These are phyloP conservation scores for Tipula unca DNA, from an alignment of 2,888 invertebrate species.

Conservation along the genomic window DNA sequence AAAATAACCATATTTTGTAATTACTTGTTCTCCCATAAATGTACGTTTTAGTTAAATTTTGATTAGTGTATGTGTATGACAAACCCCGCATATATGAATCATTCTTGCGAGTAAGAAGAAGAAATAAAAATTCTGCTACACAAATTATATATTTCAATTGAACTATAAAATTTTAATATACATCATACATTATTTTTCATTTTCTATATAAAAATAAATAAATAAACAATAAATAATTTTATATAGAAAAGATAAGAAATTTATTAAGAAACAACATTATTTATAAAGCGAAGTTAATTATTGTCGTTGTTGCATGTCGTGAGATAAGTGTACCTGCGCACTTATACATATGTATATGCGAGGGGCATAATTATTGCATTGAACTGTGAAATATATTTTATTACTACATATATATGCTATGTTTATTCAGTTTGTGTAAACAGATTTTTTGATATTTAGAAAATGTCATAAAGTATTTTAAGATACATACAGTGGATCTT, in stretches of 20 bases:
- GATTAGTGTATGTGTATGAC: background rate
- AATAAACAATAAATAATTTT: background rate
- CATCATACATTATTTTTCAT: background rate
- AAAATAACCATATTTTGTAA: background rate
- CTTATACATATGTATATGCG: background rate
- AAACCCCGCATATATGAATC: background rate
- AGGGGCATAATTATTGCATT: background rate
- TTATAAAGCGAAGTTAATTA: background rate
- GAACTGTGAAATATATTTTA: background rate
- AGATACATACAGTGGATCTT: too few relatives aligned
- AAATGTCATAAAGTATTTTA: too few relatives aligned
- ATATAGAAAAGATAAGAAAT: background rate
- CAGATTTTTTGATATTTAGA: too few relatives aligned
- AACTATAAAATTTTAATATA: constrained; percentile 3
- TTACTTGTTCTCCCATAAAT: background rate
- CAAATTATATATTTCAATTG: background rate
- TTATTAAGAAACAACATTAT: background rate
- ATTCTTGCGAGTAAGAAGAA: background rate
- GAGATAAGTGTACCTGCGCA: background rate
- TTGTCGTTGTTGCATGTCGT: background rate
- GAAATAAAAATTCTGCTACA: background rate
- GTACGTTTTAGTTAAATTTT: background rate
- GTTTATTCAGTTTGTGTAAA: too few relatives aligned
- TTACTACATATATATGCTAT: too few relatives aligned
- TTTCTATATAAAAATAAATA: background rate